Evolutionary conservation across 2,888 invertebrate genomes (phyloP), one percentile per base, ranked within the genome.

Genomic region (Lepas anatifera): DNA sequence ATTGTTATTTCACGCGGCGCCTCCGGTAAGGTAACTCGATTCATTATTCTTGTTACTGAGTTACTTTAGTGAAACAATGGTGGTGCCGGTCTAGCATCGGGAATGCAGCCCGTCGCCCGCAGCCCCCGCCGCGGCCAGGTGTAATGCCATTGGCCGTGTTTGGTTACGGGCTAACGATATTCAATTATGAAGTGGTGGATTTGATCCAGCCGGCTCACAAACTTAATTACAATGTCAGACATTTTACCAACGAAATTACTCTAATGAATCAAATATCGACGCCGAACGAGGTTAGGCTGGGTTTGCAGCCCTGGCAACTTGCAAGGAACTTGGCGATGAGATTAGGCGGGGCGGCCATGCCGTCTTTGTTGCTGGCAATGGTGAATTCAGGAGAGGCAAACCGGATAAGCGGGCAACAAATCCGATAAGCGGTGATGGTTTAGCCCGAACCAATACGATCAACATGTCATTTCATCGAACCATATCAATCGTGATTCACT

Each of bases 21-120:
- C 52, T 11, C 11, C 32, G 16, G 11, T 32, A 32, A 32, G 16
- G 52, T 58, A 58, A 58, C 52, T 58, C 52, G 52, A 58, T 58
- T 58, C 52, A 58, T 58, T 58, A 58, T 32, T 58, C 52, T 32
- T 29, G 52, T 58, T 58, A 58, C 52, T 32, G 52, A 58, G 52
- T 58, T 58, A 58, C 32, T 32, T 58, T 29, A 58, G 16, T 58
- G 52, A 58, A 58, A 58, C 52, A 58, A 58, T 58, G 18, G 29
- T 18, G 52, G 52, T 32, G 18, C 10, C 52, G 32, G 52, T n/a
- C n/a, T n/a, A n/a, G n/a, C n/a, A n/a, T n/a, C n/a, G n/a, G n/a
- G n/a, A n/a, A n/a, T 13, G 39, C 39, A 7, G 39, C 7, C 39
- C 39, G 39, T 39, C 8, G 13, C 39, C 39, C 39, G 39, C 8